Evolutionary conservation across 1,140 invertebrate species (phyloP).

Genomic region (Papilio helenus): DNA sequence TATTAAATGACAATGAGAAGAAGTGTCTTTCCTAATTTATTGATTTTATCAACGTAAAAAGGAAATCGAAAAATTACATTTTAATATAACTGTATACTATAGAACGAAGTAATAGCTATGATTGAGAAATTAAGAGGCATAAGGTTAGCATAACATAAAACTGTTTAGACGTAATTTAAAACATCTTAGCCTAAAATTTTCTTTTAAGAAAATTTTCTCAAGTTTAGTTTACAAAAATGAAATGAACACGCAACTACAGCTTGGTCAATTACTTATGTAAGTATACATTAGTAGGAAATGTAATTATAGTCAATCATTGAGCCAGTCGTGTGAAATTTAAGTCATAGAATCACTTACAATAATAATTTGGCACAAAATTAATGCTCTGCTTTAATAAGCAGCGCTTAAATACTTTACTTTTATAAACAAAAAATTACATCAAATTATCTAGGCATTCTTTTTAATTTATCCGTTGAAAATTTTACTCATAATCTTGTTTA

Average conservation of each 20-base stretch:
- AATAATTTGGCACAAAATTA: slow-evolving; percentile 10
- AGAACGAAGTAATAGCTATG: no score
- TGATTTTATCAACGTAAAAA: no score
- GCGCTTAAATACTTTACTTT: background rate
- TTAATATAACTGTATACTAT: no score
- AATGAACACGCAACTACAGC: background rate
- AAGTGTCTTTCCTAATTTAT: no score
- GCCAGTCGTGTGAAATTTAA: background rate
- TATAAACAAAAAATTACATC: background rate
- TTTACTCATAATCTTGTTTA: background rate
- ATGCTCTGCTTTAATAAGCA: background rate
- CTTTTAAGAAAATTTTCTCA: no score
- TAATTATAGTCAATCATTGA: slow-evolving; percentile 14
- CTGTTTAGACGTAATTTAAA: no score
- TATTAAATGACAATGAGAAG: no score
- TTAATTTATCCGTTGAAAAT: background rate
- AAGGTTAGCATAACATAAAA: no score
- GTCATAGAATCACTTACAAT: background rate
- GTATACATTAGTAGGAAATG: background rate
- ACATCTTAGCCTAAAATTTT: no score
- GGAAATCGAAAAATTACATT: no score
- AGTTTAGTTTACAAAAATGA: background rate
- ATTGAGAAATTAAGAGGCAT: no score
- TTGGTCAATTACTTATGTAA: slow-evolving; percentile 21
- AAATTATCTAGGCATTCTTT: background rate